Evolutionary conservation across 2,797 vertebrate species (phyloP).

Genomic region (Tragopan temminckii): DNA sequence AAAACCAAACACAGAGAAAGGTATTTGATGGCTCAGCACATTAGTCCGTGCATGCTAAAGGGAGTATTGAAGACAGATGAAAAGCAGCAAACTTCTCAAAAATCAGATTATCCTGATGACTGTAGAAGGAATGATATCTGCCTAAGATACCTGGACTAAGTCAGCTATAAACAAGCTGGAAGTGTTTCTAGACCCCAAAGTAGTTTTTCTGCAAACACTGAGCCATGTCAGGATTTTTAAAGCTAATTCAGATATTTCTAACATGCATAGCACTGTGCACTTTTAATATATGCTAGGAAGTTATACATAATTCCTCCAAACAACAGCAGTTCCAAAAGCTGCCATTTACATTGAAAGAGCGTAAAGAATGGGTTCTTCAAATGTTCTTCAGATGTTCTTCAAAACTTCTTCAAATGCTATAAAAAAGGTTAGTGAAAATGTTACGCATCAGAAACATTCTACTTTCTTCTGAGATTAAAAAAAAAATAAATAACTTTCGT

Average conservation of each 20-base stretch:
- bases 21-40: not conserved
- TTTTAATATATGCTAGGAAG: not conserved
- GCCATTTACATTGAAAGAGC: not conserved
- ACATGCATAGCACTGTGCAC: not conserved
- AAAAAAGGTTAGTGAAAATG: not conserved
- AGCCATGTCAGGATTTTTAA: not conserved
- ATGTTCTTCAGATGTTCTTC: not conserved
- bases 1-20: not conserved
- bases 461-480: not conserved
- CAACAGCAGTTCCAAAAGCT: not conserved
- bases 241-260: not conserved
- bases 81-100: not conserved
- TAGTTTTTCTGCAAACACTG: not conserved
- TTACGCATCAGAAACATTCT: not conserved
- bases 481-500: not conserved
- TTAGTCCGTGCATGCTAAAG: not conserved
- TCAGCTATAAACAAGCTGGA: not conserved
- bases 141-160: not conserved
- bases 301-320: not conserved
- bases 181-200: not conserved
- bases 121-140: not conserved
- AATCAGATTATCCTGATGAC: not conserved
- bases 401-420: not conserved
- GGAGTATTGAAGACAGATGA: not conserved
- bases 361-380: not conserved